Evolutionary conservation across 2,797 vertebrate genomes (phyloP).

Genomic region (Caiman crocodilus): DNA sequence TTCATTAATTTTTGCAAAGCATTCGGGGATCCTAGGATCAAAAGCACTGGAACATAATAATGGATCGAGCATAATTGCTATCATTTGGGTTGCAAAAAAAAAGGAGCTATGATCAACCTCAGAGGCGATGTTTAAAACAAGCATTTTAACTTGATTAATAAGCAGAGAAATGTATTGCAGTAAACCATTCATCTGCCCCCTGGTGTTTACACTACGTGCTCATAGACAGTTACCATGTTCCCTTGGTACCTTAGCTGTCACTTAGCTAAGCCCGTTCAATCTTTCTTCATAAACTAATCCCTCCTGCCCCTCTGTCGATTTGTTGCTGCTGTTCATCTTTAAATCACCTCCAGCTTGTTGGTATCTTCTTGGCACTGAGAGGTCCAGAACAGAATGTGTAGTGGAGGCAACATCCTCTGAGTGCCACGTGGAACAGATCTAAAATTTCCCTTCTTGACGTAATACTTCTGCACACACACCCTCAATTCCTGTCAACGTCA

Average conservation of each 20-base stretch:
- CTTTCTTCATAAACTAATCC: conserved; percentile 9
- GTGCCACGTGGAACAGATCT: background rate
- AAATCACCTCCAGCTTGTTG: conserved; percentile 3
- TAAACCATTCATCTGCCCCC: conserved; percentile 32
- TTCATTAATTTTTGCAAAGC: conserved; percentile 1
- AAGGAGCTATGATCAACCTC: background rate
- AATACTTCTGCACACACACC: background rate
- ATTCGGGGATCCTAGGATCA: background rate
- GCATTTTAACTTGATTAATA: conserved; percentile 26
- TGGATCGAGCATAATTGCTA: background rate
- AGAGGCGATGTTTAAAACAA: conserved; percentile 35
- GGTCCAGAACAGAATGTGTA: background rate
- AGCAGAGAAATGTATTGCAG: background rate
- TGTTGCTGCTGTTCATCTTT: background rate
- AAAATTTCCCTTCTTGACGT: background rate
- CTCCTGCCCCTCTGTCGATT: conserved; percentile 18
- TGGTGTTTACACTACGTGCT: conserved; percentile 1
- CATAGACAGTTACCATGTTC: background rate
- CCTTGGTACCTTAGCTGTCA: conserved; percentile 29
- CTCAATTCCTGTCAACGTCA: background rate
- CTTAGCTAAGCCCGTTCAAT: background rate
- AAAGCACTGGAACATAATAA: conserved; percentile 12
- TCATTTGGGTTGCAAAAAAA: conserved; percentile 22
- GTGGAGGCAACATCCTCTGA: background rate
- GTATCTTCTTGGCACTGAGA: background rate